Base-by-base conservation (phyloP, 2,113 vertebrate genomes). In the Brachypteracias leptosomus region DNA sequence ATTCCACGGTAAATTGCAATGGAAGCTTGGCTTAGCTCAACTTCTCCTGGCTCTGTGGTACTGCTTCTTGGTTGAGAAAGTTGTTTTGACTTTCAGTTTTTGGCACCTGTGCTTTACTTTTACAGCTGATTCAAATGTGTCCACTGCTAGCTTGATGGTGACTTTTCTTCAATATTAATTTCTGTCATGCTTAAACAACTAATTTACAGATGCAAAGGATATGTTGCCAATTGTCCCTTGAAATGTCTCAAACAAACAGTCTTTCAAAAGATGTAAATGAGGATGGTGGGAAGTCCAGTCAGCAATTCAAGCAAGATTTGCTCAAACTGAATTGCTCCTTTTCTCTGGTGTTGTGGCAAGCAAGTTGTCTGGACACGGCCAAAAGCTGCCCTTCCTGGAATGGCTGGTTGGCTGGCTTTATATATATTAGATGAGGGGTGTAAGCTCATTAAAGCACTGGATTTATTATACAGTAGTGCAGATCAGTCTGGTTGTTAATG, bases 61-160 rank as follows among this genome's bases (percentile, higher is more conserved):
- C 25, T 65, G 89, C 88, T 92, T 61, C 57, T 94, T 61, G 62
- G 49, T 92, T 94, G 66, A 87, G 76, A 67, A 92, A 89, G 83
- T 24, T 25, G 35, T 79, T 75, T 85, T 57, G 61, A 40, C 49
- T 61, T 36, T 93, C 46, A 14, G 15, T 65, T 94, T 84, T 76
- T 85, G 61, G 76, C 40, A 92, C 81, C 77, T 81, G 1, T 89
- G 90, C 85, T 90, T 91, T 78, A 47, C 74, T 90, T 93, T 77
- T 92, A 40, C 44, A 78, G 49, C n/a, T 86, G 58, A 62, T 49
- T 89, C 61, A 17, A n/a, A 31, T 46, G 13, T 55, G 62, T 49
- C 58, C 28, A 12, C 44, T 72, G 66, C 52, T 83, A 31, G 54
- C 75, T 93, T 57, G 83, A 52, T 28, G 44, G 61, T 75, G 49